A percentile compares a stretch with the other conserved stretches of the same genome.
phyloP scores from a whole-genome alignment of 2,888 invertebrate species.

The Unio delphinus region DNA sequence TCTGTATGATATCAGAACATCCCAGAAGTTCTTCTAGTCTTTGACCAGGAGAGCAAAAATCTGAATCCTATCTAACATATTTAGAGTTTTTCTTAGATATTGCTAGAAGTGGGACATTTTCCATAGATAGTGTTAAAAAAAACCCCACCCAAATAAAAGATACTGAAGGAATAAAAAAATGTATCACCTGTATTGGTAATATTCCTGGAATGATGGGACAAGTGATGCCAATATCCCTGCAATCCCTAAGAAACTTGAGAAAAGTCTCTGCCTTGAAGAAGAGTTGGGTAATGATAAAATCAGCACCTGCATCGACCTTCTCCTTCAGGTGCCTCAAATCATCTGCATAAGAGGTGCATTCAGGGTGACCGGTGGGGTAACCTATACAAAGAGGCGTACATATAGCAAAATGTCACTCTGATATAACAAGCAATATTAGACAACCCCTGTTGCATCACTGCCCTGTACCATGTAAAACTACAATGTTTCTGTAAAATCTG shows the following conservation, averaged over 20 bases:
- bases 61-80: too few relatives aligned
- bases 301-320: conserved; percentile 86
- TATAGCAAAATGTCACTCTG: too few relatives aligned
- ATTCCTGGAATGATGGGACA: conserved; percentile 88
- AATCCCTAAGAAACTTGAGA: conserved; percentile 78
- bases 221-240: conserved; percentile 78
- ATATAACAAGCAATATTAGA: too few relatives aligned
- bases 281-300: conserved; percentile 90
- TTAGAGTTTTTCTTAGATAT: too few relatives aligned
- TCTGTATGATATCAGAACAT: too few relatives aligned
- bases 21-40: too few relatives aligned
- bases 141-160: too few relatives aligned
- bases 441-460: too few relatives aligned
- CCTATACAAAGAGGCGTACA: conserved; percentile 53
- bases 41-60: too few relatives aligned
- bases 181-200: conserved; percentile 77
- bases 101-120: background rate
- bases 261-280: conserved; percentile 81
- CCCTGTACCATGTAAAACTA: too few relatives aligned
- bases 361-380: conserved; percentile 83
- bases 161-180: background rate
- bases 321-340: conserved; percentile 80
- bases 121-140: too few relatives aligned
- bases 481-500: too few relatives aligned
- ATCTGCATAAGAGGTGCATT: conserved; percentile 75